phyloP scores from a whole-genome alignment of 2,888 invertebrate species.

The Apocheima hispidaria region DNA sequence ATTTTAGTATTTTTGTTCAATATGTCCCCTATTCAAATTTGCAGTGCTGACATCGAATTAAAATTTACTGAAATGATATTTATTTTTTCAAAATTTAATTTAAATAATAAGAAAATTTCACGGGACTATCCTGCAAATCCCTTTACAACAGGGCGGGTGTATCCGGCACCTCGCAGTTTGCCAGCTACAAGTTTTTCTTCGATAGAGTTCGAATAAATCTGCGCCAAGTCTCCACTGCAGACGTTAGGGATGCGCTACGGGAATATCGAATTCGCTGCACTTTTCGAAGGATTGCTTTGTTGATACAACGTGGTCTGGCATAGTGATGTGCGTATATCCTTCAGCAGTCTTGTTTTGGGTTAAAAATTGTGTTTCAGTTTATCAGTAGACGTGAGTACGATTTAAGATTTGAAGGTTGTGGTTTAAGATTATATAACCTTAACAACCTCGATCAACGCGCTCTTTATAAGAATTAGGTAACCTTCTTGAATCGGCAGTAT shows the following conservation, averaged over 20 bases:
- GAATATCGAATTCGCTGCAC: slow-evolving; percentile 61
- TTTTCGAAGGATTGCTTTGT: slow-evolving; percentile 45
- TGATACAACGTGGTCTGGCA: slow-evolving; percentile 20
- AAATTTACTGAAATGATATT: no score
- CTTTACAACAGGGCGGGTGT: slow-evolving; percentile 55
- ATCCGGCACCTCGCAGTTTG: slow-evolving; percentile 73
- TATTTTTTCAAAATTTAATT: no score
- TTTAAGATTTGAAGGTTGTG: no score
- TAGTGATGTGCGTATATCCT: slow-evolving; percentile 12
- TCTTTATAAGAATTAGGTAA: no score
- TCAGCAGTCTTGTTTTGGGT: not conserved
- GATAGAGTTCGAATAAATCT: slow-evolving; percentile 82
- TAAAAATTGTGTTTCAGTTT: no score
- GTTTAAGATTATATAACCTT: no score
- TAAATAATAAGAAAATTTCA: no score
- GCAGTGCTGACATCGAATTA: no score
- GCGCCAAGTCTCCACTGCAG: slow-evolving; percentile 68
- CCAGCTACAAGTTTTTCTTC: slow-evolving; percentile 81
- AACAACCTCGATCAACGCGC: no score
- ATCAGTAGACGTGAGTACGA: not conserved
- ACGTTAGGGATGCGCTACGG: slow-evolving; percentile 55
- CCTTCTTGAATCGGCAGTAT: no score
- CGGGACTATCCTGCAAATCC: slow-evolving; percentile 45
- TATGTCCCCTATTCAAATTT: no score
- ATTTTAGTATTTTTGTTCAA: no score